Base-by-base conservation (phyloP, 1,140 invertebrate species). In the Monochamus saltuarius region DNA sequence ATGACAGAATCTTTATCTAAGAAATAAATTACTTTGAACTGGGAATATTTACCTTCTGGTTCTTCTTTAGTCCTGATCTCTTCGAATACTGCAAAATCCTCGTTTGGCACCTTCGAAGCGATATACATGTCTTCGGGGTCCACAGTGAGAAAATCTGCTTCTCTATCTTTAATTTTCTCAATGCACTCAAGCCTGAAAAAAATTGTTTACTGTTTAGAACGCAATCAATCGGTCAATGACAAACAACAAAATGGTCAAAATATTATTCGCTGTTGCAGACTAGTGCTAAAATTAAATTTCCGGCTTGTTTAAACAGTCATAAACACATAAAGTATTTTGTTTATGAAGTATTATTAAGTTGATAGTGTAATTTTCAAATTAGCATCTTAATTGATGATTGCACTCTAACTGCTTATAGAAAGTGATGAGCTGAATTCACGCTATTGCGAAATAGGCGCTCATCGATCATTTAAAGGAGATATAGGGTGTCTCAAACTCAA, bases 41-140 rank as follows among this genome's bases (percentile, higher is more conserved):
- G 11, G 7, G 40, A 45, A 11, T 35, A 22, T 3, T 52, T 75
- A 85, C 84, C 83, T 66, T 84, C 81, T 6, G 83, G 80, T 68
- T 85, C 82, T 56, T 83, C 81, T 59, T 82, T 81, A 55, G 87
- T 87, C 42, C 88, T 82, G 53, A 89, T 84, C 68, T 90, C 83
- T 38, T 83, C 87, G 69, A 90, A 85, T 1, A 88, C 80, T 0
- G 80, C 80, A 60, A 86, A 86, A 57, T 85, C 81, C 60, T 85
- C 78, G 55, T 84, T 84, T 16, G 82, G 80, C 37, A 84, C 81
- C 36, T 87, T 85, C 17, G 83, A 87, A 9, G 89, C 91, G 4
- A 93, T 82, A 72, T 92, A 94, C 82, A 93, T 87, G 65, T 90
- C 88, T 70, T 92, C 90, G 1, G 91, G 89, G 70, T 94, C 91